phyloP scores from a whole-genome alignment of 2,888 invertebrate genomes.

The Oscheius sp. region DNA sequence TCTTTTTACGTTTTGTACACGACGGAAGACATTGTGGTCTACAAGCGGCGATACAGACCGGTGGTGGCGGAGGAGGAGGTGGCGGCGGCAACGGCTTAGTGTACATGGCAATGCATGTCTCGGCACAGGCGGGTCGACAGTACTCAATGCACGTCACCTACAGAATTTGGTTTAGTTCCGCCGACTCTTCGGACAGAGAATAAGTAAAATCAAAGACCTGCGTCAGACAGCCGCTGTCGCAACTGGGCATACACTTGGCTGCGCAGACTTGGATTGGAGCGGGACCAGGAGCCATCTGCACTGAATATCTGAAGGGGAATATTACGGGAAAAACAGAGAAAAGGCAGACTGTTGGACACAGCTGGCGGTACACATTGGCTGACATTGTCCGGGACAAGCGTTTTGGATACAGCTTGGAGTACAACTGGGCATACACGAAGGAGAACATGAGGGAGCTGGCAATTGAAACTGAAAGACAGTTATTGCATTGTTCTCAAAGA shows the following conservation, averaged over 20 bases:
- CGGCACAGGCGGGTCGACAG: constrained; percentile 61
- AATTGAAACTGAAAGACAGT: neutral
- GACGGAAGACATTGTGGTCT: constrained; percentile 54
- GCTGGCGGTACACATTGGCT: constrained; percentile 49
- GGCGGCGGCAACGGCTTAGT: constrained; percentile 30
- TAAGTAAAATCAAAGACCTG: constrained; percentile 28
- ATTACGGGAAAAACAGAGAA: neutral
- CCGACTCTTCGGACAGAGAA: constrained; percentile 20
- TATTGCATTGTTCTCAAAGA: too few species aligned
- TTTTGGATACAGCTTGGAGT: constrained; percentile 52
- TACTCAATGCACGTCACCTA: constrained; percentile 48
- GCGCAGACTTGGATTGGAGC: constrained; percentile 27
- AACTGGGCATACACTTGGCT: constrained; percentile 59
- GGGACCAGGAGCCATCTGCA: constrained; percentile 46
- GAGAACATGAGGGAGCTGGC: constrained; percentile 38
- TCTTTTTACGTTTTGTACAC: constrained; percentile 37
- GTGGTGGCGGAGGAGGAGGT: constrained; percentile 26
- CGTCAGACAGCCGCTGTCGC: constrained; percentile 49
- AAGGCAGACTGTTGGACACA: constrained; percentile 50
- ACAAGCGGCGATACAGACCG: constrained; percentile 51
- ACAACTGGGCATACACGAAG: constrained; percentile 58
- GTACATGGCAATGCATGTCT: constrained; percentile 44
- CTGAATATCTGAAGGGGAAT: constrained; percentile 38
- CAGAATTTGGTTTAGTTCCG: constrained; percentile 17
- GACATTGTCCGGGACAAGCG: constrained; percentile 52